Evolutionary conservation across 1,140 invertebrate genomes (phyloP).

Genomic region (Eurosta solidaginis): DNA sequence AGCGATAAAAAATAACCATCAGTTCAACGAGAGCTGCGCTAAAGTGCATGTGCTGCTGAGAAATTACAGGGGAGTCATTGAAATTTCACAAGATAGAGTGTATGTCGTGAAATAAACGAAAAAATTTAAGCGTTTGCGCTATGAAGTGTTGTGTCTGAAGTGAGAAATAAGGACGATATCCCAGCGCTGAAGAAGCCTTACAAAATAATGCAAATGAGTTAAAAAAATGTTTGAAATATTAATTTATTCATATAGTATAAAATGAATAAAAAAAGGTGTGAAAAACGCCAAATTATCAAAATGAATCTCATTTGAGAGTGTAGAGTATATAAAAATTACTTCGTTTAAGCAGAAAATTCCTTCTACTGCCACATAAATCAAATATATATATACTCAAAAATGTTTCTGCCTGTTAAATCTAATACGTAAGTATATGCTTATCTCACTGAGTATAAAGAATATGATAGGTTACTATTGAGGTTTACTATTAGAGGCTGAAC

Average conservation of each 20-base stretch:
- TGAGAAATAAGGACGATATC: neutral
- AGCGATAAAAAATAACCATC: neutral
- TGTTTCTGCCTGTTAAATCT: constrained; percentile 58
- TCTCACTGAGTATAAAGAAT: too few relatives aligned
- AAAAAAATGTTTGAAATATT: too few relatives aligned
- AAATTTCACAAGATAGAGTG: neutral
- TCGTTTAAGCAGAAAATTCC: neutral
- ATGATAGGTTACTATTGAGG: too few relatives aligned
- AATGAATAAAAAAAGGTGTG: too few relatives aligned
- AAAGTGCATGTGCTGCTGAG: neutral
- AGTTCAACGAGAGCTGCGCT: neutral
- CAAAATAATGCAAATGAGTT: too few relatives aligned
- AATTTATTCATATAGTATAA: too few relatives aligned
- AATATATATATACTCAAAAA: constrained; percentile 33
- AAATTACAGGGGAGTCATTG: neutral
- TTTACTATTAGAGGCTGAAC: too few relatives aligned
- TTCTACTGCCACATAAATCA: neutral
- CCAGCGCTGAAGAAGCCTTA: neutral
- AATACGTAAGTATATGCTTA: constrained; percentile 53
- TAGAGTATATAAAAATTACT: too few relatives aligned
- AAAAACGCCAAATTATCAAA: too few relatives aligned
- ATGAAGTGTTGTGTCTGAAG: neutral
- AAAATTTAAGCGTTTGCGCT: neutral
- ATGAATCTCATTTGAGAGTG: too few relatives aligned
- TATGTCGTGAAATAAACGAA: neutral